Base-by-base conservation (phyloP, 1,140 invertebrate species). In the Sinonovacula constricta region DNA sequence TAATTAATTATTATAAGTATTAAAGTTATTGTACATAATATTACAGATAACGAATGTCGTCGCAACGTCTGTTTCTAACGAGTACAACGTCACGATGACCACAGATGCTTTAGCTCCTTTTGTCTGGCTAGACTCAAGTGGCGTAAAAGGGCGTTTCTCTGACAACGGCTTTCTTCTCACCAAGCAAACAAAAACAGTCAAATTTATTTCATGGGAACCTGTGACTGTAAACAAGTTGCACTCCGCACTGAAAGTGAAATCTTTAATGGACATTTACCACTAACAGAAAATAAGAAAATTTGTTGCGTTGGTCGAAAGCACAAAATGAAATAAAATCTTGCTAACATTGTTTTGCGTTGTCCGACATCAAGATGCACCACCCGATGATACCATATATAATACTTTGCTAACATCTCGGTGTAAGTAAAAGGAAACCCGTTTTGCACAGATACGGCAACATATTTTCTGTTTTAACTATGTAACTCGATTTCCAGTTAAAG, bases 131-230 rank as follows among this genome's bases (percentile, higher is more conserved):
- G 93, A 94, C 74, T 82, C 91, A 0, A 81, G 82, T 15, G 85
- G 88, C 24, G 80, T 90, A 18, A 63, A 68, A 45, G 94, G 94
- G 3, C 87, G 85, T 65, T 95, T 95, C 87, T 94, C 93, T 3
- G 92, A 94, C 81, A 95, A 95, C 90, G 94, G 94, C 3, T 95
- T 95, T 81, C 82, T 92, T 2, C 86, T 92, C 85, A 57, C 87
- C 18, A 63, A 77, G 2, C 34, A 82, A 14, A 81, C 12, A 0
- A 77, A 72, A 49, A 82, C 67, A 2, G 69, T 92, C 5, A 82
- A 65, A 22, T 92, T 91, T 71, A 86, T 70, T 65, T 84, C 91
- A 0, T 88, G 87, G 85, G 68, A 87, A 22, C 54, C 59, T 12
- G 81, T 88, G 10, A 76, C 74, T 45, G 53, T 74, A 12, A 12